Conservation (phyloP, 2,797 vertebrate genomes). For the Natrix natrix region DNA sequence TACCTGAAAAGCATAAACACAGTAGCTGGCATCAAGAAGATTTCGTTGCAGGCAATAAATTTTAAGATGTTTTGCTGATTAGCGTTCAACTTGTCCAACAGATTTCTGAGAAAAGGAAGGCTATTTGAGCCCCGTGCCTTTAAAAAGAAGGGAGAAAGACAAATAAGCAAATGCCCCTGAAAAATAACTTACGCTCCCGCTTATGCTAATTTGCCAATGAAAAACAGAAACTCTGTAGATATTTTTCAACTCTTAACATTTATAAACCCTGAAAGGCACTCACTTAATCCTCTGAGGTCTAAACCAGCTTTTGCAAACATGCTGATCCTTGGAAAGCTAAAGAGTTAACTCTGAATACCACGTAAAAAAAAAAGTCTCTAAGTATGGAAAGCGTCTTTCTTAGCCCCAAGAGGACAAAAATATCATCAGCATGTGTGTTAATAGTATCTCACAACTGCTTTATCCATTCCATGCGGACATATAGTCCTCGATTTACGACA, state of each 20-base stretch:
- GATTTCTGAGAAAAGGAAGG: conserved; percentile 85
- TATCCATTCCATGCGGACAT: background rate
- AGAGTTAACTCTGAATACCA: background rate
- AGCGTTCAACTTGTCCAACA: conserved; percentile 88
- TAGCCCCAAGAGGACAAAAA: background rate
- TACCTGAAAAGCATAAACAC: conserved; percentile 96
- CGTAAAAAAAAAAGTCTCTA: background rate
- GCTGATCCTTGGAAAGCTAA: background rate
- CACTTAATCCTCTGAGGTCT: no score
- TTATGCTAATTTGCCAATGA: conserved; percentile 3
- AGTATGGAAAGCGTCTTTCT: background rate
- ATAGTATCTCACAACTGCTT: background rate
- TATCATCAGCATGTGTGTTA: background rate
- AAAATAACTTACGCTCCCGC: background rate
- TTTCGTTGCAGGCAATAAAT: conserved; percentile 98
- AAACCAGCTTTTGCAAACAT: background rate
- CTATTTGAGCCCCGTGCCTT: conserved; percentile 88
- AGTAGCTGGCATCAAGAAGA: conserved; percentile 97
- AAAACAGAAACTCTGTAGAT: background rate
- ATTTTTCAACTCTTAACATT: background rate
- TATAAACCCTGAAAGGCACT: background rate
- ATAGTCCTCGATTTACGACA: no score
- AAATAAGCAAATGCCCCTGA: background rate
- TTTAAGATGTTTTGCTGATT: conserved; percentile 99
- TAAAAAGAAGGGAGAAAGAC: conserved; percentile 13